Base-by-base conservation (phyloP, 2,888 invertebrate species). In the Chloromyia formosa region DNA sequence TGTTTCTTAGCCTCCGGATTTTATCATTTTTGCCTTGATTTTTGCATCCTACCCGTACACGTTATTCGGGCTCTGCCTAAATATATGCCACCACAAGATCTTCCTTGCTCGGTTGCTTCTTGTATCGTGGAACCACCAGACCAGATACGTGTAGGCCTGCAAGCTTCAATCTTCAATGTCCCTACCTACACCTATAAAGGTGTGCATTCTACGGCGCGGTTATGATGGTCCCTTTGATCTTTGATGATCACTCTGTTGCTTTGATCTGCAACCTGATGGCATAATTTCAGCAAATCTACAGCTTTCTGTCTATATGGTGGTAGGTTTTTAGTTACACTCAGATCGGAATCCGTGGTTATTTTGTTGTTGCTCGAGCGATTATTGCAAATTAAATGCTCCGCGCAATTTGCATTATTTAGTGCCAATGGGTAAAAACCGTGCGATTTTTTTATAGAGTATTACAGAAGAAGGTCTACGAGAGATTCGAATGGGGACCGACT, bases 281-380 rank as follows among this genome's bases (percentile, higher is more conserved):
- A 84, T 84, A 84, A 84, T 84, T 84, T 84, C 82, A 84, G 81
- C 82, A 73, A 73, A 73, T 61, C 60, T 73, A 45, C 61, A 61
- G 45, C 61, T 73, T 56, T 69, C 35, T 54, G 54, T 2, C 16
- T 27, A 23, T 27, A 53, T 54, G 54, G 54, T 54, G 54, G 23
- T 66, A 14, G 35, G 27, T 71, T 16, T 71, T 35, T 20, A 23
- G 16, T 14, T 23, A 4, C 69, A 69, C 54, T 16, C 54, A 54
- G 20, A 1, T 3, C 1, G 3, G 18, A 1, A n/a, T 45, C 3
- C 27, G 2, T 22, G 35, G 16, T 5, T 10, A 18, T 58, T 12
- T n/a, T 35, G 71, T 40, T 58, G 42, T 20, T 71, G 42, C n/a
- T 1, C 56, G 58, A 71, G n/a, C 71, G 71, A 71, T 71, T 71